Conservation (phyloP, 2,888 invertebrate species). For the Acrocyrtus sp. region DNA sequence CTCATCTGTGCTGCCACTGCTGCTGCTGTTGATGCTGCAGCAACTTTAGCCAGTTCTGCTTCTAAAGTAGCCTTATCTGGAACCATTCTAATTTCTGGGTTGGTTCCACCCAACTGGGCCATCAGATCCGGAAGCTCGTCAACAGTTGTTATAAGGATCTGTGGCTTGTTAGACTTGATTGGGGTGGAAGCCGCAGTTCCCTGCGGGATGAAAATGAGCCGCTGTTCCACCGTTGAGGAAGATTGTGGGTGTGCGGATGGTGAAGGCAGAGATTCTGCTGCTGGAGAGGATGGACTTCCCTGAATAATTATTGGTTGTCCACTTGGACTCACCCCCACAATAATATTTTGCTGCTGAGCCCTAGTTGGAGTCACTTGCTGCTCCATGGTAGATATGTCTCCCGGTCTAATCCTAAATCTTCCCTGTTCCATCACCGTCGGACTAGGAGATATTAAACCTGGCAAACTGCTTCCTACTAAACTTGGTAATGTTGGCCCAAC, state of each 20-base stretch:
- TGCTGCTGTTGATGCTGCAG: slow-evolving; percentile 28
- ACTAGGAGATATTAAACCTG: background rate
- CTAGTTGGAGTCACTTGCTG: background rate
- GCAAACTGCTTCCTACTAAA: slow-evolving; percentile 1
- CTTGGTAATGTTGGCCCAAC: slow-evolving; percentile 17
- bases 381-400: slow-evolving; percentile 50
- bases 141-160: slow-evolving; percentile 45
- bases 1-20: slow-evolving; percentile 24
- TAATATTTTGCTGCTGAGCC: background rate
- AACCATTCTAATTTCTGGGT: slow-evolving; percentile 47
- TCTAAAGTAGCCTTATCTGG: slow-evolving; percentile 41
- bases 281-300: slow-evolving; percentile 15
- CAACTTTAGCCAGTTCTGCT: slow-evolving; percentile 40
- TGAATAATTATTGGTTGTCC: slow-evolving; percentile 48
- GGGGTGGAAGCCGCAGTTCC: slow-evolving; percentile 10
- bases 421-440: slow-evolving; percentile 53
- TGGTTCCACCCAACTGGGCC: slow-evolving; percentile 49
- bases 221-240: slow-evolving; percentile 27
- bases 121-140: slow-evolving; percentile 53
- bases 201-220: slow-evolving; percentile 41
- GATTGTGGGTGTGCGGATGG: background rate
- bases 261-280: background rate
- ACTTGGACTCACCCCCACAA: slow-evolving; percentile 49
- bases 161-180: slow-evolving; percentile 9
- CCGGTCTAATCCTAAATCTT: slow-evolving; percentile 59